Evolutionary conservation across 1,140 invertebrate species (phyloP).

Genomic region (Nilaparvata lugens): DNA sequence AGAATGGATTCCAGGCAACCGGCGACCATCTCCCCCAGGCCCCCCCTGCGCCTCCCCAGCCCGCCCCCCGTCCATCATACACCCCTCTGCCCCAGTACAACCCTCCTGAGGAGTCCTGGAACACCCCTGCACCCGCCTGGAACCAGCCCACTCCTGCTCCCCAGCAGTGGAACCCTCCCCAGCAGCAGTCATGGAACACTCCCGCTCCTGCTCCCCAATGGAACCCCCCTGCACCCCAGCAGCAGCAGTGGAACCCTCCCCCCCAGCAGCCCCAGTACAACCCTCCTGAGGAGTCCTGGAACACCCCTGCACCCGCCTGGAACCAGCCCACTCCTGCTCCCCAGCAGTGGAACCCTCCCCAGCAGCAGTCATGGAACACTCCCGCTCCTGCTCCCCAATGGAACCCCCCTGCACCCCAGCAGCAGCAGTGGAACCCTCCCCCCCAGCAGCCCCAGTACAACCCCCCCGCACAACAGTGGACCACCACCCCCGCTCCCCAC

Average conservation of each 20-base stretch:
- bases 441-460: constrained; percentile 37
- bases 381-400: constrained; percentile 12
- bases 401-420: constrained; percentile 45
- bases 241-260: constrained; percentile 50
- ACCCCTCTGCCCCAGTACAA: constrained; percentile 28
- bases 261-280: constrained; percentile 35
- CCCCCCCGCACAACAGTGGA: constrained; percentile 14
- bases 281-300: constrained; percentile 19
- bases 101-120: constrained; percentile 19
- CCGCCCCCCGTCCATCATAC: constrained; percentile 42
- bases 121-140: constrained; percentile 4
- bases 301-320: constrained; percentile 4
- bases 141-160: constrained; percentile 4
- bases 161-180: neutral
- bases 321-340: constrained; percentile 4
- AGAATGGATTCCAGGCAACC: constrained; percentile 63
- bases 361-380: too few species aligned
- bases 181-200: too few species aligned
- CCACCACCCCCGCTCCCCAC: constrained; percentile 48
- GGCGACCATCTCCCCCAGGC: constrained; percentile 68
- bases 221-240: constrained; percentile 45
- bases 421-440: constrained; percentile 49
- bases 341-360: neutral
- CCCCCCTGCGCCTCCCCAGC: constrained; percentile 50
- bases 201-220: constrained; percentile 12